Base-by-base conservation (phyloP, 2,797 vertebrate species). In the Rhodeus uyekii region DNA sequence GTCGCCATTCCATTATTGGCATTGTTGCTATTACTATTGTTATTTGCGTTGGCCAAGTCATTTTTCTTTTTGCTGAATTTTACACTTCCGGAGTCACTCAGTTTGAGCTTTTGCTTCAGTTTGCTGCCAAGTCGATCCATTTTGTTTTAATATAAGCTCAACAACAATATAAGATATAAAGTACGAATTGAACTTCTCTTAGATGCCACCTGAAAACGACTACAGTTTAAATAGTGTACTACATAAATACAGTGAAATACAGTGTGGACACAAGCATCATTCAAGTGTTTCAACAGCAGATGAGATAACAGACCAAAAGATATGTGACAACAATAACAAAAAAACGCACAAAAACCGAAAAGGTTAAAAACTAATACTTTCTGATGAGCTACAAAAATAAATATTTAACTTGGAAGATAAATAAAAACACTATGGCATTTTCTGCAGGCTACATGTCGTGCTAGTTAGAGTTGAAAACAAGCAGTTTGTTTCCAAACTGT, bases 81-180 rank as follows among this genome's bases (percentile, higher is more conserved):
- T 80, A 93, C 96, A 83, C 94, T 96, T 81, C 95, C 93, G 0
- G 95, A 95, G 89, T 96, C 96, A 1, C 94, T 95, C 55, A 96
- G 91, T 90, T 95, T 95, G 80, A 97, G 89, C 90, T 96, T 96
- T 86, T 93, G 95, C 90, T 96, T 86, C 71, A 96, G 88, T 89
- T 96, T 96, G 87, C 93, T 96, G 79, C 96, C 95, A 1, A 96
- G 91, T 64, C 94, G 91, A 91, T 96, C 96, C 96, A 96, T 93
- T 81, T 24, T 72, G 19, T 27, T 39, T 46, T 50, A 76, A 68
- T 58, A 36, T 8, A 83, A 8, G 34, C 24, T 64, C 36, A 76
- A 73, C 32, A 60, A 72, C n/a, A 24, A 24, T 60, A 79, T 61
- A 76, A 81, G 75, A 76, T 38, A 65, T 16, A 32, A 46, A 74